A percentile compares a stretch with the other conserved stretches of the same genome.
Evolutionary conservation across 2,888 invertebrate species (phyloP).

Genomic region (Calliphora vomitoria): DNA sequence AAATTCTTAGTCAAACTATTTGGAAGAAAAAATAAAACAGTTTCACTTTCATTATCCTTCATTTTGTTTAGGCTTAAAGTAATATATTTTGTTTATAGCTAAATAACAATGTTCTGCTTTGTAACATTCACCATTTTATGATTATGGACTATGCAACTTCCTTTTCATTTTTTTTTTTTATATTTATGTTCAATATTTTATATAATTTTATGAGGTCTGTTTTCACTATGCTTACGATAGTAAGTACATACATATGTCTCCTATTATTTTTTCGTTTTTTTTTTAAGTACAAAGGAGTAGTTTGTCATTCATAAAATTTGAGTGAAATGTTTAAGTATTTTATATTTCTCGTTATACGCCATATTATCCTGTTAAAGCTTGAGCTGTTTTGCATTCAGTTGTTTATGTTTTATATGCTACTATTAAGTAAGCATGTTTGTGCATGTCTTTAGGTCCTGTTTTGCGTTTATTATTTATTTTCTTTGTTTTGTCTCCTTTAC

Average conservation of each 20-base stretch:
- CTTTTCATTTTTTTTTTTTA: constrained; percentile 4
- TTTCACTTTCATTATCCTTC: background rate
- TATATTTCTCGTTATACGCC: constrained; percentile 20
- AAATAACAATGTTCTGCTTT: constrained; percentile 35
- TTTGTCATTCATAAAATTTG: constrained; percentile 61
- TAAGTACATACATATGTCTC: background rate
- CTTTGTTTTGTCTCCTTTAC: background rate
- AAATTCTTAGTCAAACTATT: constrained; percentile 9
- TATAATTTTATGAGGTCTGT: constrained; percentile 59
- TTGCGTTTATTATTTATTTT: constrained; percentile 58
- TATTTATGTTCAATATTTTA: constrained; percentile 65
- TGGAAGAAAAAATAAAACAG: background rate
- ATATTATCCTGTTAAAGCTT: constrained; percentile 59
- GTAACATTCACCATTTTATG: constrained; percentile 52
- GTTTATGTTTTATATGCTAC: constrained; percentile 23
- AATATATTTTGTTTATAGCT: background rate
- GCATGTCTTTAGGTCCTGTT: constrained; percentile 39
- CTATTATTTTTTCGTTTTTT: background rate
- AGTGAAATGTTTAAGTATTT: constrained; percentile 42
- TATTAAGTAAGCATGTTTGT: constrained; percentile 38
- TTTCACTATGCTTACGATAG: background rate
- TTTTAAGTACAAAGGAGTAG: constrained; percentile 29
- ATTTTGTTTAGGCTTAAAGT: too few relatives aligned
- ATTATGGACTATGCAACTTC: constrained; percentile 12
- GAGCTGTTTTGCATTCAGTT: constrained; percentile 10